Evolutionary conservation across 1,140 invertebrate genomes (phyloP).

Genomic region (Chrysomallon squamiferum): DNA sequence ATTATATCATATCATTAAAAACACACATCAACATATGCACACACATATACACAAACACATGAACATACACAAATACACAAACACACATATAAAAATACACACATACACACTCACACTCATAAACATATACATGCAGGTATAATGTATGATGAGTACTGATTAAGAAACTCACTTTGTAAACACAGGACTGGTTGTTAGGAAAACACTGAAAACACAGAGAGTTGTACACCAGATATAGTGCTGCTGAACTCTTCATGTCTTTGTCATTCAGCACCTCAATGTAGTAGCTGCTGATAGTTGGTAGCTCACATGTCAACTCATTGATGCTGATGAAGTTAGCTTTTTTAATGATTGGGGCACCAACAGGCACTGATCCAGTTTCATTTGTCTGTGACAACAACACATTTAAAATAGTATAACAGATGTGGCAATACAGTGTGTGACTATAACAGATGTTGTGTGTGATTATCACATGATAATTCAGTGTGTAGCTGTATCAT

Average conservation of each 20-base stretch:
- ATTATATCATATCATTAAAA: background rate
- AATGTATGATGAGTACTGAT: too few species aligned
- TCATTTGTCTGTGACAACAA: constrained; percentile 24
- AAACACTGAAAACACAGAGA: constrained; percentile 39
- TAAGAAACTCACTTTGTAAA: constrained; percentile 34
- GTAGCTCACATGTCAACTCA: constrained; percentile 31
- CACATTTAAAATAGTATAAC: too few species aligned
- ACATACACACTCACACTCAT: too few species aligned
- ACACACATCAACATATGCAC: too few species aligned
- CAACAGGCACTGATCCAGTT: constrained; percentile 15
- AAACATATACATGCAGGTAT: too few species aligned
- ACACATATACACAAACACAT: background rate
- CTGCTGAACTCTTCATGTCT: constrained; percentile 12
- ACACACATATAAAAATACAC: too few species aligned
- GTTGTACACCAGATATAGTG: constrained; percentile 32
- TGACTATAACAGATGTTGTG: too few species aligned
- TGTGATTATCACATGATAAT: too few species aligned
- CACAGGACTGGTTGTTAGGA: constrained; percentile 23
- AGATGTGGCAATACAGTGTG: too few species aligned
- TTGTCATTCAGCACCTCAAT: constrained; percentile 31
- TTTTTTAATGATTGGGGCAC: background rate
- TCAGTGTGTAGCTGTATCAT: too few species aligned
- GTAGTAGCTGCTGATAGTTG: constrained; percentile 24
- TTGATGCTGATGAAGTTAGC: constrained; percentile 36
- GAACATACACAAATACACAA: background rate